phyloP scores from a whole-genome alignment of 1,140 invertebrate species.

The Oryctes rhinoceros region DNA sequence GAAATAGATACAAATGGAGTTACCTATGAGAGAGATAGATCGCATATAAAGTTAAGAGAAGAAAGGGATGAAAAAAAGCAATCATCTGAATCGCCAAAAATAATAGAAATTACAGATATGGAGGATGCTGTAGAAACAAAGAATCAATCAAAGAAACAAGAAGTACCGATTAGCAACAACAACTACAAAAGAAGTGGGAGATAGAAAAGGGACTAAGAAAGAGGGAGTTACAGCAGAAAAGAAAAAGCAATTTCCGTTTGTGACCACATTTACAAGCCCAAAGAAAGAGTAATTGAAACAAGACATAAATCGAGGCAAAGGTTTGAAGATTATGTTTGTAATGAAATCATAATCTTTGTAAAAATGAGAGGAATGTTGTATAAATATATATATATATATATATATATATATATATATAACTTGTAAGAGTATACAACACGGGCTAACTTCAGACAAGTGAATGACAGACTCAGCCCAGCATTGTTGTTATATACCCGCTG shows the following conservation, averaged over 20 bases:
- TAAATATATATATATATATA: too few species aligned
- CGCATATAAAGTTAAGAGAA: slow-evolving; percentile 6
- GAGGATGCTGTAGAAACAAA: background rate
- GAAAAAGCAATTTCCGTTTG: too few species aligned
- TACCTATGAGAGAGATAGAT: background rate
- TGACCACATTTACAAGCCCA: too few species aligned
- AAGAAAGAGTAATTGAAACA: too few species aligned
- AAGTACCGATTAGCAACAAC: background rate
- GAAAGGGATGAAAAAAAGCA: background rate
- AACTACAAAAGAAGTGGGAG: too few species aligned
- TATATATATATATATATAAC: too few species aligned
- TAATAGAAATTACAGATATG: background rate
- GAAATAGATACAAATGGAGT: slow-evolving; percentile 3
- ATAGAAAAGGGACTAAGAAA: background rate
- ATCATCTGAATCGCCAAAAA: background rate
- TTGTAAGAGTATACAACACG: background rate
- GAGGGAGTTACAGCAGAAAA: background rate
- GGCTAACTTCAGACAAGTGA: background rate
- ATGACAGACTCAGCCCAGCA: too few species aligned
- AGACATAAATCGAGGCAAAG: too few species aligned
- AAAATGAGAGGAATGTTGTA: background rate
- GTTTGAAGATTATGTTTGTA: background rate
- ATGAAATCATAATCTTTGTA: background rate
- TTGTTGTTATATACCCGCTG: too few species aligned
- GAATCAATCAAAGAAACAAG: background rate